Base-by-base conservation (phyloP, 1,140 invertebrate species). In the Oppia nitens region DNA sequence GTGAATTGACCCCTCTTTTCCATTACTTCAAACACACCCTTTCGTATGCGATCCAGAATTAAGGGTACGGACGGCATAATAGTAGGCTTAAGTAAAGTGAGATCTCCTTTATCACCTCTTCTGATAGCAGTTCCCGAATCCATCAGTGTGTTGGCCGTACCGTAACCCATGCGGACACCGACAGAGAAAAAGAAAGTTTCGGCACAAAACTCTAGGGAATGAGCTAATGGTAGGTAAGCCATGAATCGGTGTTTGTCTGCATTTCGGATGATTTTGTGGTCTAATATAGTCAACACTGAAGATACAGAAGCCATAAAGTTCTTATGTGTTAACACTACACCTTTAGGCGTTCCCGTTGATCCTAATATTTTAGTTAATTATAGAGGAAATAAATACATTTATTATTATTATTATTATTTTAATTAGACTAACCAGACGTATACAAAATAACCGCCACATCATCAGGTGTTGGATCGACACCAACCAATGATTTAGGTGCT, bases 371-470 rank as follows among this genome's bases (percentile, higher is more conserved):
- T 2, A 26, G 66, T 61, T 12, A 66, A 26, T 20, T 29, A 9
- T 26, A 2, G 61, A 12, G 12, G 14, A 20, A 58, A 24, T 11
- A 14, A 53, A 11, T 48, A 50, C 11, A 52, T 12, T 26, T 47
- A 4, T 2, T 20, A 24, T 55, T 11, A 55, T 14, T 14, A 52
- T 2, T 48, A 3, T 23, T 11, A 14, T 12, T 56, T 57, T n/a
- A 20, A 25, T 20, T 24, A 29, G 67, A 68, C 9, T 67, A 67
- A 26, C 67, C 67, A 62, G 85, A 89, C 0, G 91, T 95, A 74
- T 94, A 95, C 91, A 95, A 95, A 32, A 94, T 86, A 64, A 95
- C 89, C 25, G 89, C 88, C 17, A 80, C 82, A 66, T 94, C 88
- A 9, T 81, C 74, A 2, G 61, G 25, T 3, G 17, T 60, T 2